A percentile compares a stretch with the other conserved stretches of the same genome.
Conservation (phyloP, 1,140 invertebrate genomes). For the Lanistes nyassanus region DNA sequence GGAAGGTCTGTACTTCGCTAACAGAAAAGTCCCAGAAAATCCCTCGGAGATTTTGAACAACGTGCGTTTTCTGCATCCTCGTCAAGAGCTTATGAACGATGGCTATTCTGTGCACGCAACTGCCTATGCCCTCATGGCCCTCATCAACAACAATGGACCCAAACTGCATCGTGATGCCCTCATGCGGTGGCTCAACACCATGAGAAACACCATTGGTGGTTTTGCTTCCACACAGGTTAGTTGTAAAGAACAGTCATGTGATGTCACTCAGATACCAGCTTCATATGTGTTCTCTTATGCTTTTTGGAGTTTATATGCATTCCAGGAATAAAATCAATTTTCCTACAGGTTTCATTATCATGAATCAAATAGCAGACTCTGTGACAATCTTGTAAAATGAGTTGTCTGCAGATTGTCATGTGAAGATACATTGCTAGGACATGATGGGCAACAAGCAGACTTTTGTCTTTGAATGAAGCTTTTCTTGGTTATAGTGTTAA, state of each 20-base stretch:
- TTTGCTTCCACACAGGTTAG: conserved; percentile 90
- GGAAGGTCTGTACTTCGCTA: conserved; percentile 58
- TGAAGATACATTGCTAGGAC: too few relatives aligned
- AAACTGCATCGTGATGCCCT: conserved; percentile 70
- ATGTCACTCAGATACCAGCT: background rate
- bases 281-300: background rate
- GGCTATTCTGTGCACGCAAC: conserved; percentile 92
- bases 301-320: too few relatives aligned
- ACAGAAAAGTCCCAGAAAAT: conserved; percentile 55
- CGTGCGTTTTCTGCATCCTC: conserved; percentile 88
- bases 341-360: too few relatives aligned
- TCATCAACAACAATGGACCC: conserved; percentile 63
- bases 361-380: too few relatives aligned
- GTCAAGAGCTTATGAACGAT: conserved; percentile 82
- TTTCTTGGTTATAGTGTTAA: too few relatives aligned
- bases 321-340: too few relatives aligned
- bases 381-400: too few relatives aligned
- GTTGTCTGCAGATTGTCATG: too few relatives aligned
- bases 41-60: conserved; percentile 64
- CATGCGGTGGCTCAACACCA: conserved; percentile 92
- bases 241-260: background rate
- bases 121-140: conserved; percentile 89
- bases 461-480: too few relatives aligned
- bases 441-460: too few relatives aligned
- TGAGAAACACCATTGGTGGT: conserved; percentile 89